These are phyloP conservation scores for Heliconius hortense DNA, from an alignment of 2,888 invertebrate species.

Conservation along the genomic window DNA sequence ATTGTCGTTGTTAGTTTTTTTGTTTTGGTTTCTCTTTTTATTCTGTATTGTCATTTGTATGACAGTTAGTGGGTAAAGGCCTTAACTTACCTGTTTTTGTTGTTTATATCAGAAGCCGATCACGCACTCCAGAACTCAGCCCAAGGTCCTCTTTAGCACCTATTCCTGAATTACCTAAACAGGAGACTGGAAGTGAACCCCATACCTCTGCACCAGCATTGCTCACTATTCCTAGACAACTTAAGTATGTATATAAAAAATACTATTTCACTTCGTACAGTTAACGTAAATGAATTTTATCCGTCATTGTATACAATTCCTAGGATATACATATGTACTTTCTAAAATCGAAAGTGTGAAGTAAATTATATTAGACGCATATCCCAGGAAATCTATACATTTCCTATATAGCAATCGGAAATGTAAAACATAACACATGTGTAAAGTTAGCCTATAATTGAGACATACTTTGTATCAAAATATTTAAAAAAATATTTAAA, in stretches of 20 bases:
- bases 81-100: background rate
- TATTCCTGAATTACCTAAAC: constrained; percentile 61
- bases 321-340: too few species aligned
- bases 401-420: too few species aligned
- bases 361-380: too few species aligned
- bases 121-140: constrained; percentile 66
- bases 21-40: background rate
- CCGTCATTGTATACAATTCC: too few species aligned
- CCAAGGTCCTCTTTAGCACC: constrained; percentile 59
- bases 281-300: too few species aligned
- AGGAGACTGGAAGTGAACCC: constrained; percentile 56
- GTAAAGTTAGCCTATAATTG: too few species aligned
- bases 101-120: constrained; percentile 52
- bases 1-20: background rate
- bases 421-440: too few species aligned
- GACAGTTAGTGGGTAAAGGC: background rate
- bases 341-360: too few species aligned
- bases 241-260: constrained; percentile 49
- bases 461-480: too few species aligned
- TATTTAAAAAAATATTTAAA: too few species aligned
- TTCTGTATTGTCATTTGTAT: background rate
- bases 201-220: constrained; percentile 46
- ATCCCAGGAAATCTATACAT: too few species aligned
- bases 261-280: background rate
- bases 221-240: constrained; percentile 52